phyloP scores from a whole-genome alignment of 2,113 vertebrate species.

The Anguilla rostrata region DNA sequence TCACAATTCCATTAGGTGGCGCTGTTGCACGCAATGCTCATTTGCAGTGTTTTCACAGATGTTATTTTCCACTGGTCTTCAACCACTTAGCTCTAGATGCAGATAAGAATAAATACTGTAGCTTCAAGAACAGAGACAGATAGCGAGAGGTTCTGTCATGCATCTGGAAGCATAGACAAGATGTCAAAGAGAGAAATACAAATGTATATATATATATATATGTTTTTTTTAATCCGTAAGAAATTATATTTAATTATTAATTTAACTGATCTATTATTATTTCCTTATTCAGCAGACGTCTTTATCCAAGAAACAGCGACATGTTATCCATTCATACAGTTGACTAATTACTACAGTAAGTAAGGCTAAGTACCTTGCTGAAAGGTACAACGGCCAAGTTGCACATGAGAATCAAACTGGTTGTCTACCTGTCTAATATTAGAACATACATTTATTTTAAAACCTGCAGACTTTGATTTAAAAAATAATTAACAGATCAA shows the following conservation, averaged over 20 bases:
- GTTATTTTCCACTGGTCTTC: constrained; percentile 35
- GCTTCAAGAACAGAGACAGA: neutral
- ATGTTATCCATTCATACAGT: neutral
- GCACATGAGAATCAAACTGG: neutral
- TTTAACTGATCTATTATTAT: neutral
- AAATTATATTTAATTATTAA: neutral
- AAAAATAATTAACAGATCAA: neutral
- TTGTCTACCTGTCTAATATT: neutral
- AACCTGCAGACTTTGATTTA: neutral
- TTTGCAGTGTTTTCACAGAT: neutral
- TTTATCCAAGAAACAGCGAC: neutral
- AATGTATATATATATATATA: too few species aligned
- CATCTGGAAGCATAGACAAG: neutral
- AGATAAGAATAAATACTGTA: neutral
- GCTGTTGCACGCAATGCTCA: constrained; percentile 50
- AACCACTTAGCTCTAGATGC: neutral
- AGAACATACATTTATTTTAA: neutral
- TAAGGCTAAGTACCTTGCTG: too few species aligned
- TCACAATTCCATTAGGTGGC: constrained; percentile 47
- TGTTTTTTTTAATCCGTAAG: neutral
- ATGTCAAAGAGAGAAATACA: neutral
- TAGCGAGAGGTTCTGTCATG: neutral
- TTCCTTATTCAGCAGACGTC: neutral
- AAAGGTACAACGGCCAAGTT: neutral
- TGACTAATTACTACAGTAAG: too few species aligned